Base-by-base conservation (phyloP, 2,797 vertebrate species). In the Leontocebus nigricollis region DNA sequence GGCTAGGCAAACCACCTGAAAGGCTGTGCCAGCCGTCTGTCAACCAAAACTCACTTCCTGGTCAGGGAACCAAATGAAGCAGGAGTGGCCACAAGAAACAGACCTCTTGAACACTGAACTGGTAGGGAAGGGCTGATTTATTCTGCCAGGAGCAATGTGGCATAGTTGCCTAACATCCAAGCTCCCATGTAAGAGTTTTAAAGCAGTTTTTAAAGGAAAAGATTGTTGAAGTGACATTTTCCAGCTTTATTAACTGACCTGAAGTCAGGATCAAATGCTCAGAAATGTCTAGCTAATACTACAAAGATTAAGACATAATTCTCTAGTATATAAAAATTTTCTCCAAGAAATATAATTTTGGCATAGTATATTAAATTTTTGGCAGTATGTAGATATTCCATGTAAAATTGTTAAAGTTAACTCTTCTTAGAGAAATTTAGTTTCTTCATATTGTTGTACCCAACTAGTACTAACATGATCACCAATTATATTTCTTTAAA, bases 371-470 rank as follows among this genome's bases (percentile, higher is more conserved):
- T 50, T 59, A n/a, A 67, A 73, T 73, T 73, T 94, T 90, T 88
- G 41, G 87, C 72, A 93, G n/a, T 82, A 50, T 44, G n/a, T 30
- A 52, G n/a, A 27, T 84, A 96, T 67, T 70, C 88, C 24, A 87
- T 20, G 9, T 59, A 91, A 80, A 72, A 27, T 39, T 61, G 3
- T 83, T 50, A 33, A 84, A 27, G 46, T n/a, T 61, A 67, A 67
- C 14, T 85, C 36, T 85, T 91, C 52, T 76, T 48, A 73, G 20
- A 83, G 26, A 61, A 20, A 3, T 50, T 86, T 52, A 48, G 10
- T 77, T 94, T 79, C 50, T 82, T 95, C 61, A 57, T n/a, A 70
- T 57, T 36, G n/a, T 26, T 95, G 81, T 85, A 88, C 33, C n/a
- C 17, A 86, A 33, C 48, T 24, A 57, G 11, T 48, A 72, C 41